Percentiles rank a stretch among this genome's conserved stretches.
Evolutionary conservation across 2,797 vertebrate species (phyloP).

Genomic region (Percopsis omiscomaycus): DNA sequence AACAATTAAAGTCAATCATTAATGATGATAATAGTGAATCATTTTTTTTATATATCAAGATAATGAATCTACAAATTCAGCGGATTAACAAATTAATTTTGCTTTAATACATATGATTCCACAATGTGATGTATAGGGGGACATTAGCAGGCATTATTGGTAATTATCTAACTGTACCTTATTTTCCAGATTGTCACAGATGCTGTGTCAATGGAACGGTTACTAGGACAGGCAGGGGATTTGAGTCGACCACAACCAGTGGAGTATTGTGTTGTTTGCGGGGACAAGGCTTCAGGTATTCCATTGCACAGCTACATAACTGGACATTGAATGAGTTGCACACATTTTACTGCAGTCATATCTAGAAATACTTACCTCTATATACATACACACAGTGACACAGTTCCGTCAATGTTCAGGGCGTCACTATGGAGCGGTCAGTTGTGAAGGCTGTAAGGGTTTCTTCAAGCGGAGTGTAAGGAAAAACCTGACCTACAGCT

Average conservation of each 20-base stretch:
- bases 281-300: conserved; percentile 97
- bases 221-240: conserved; percentile 90
- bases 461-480: conserved; percentile 99
- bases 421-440: conserved; percentile 97
- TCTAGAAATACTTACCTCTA: no score
- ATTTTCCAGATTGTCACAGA: conserved; percentile 91
- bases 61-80: no score
- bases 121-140: no score
- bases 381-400: neutral
- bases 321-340: neutral
- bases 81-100: no score
- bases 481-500: conserved; percentile 96
- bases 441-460: conserved; percentile 98
- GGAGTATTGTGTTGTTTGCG: conserved; percentile 97
- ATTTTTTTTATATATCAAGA: no score
- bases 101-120: no score
- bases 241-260: conserved; percentile 89
- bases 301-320: neutral
- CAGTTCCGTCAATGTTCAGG: conserved; percentile 70
- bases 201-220: conserved; percentile 91
- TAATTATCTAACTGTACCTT: conserved; percentile 23
- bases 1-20: no score
- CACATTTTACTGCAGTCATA: no score
- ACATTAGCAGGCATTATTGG: neutral
- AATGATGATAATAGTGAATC: no score